These are phyloP conservation scores for Engraulis encrasicolus DNA, from an alignment of 2,113 vertebrate species.

Conservation along the genomic window DNA sequence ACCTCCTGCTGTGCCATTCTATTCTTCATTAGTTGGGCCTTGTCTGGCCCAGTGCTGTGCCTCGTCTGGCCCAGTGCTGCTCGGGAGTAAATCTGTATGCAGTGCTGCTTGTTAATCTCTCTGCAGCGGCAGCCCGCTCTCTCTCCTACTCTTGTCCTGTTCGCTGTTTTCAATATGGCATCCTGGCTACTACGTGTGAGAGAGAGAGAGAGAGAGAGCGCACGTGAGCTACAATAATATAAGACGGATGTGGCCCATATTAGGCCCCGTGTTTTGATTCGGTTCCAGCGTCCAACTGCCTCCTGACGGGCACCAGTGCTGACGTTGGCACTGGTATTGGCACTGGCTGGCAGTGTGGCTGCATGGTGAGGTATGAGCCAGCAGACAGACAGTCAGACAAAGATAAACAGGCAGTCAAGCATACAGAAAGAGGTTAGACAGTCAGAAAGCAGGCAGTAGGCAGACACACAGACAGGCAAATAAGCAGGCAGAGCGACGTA, in stretches of 20 bases:
- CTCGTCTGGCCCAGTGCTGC: background rate
- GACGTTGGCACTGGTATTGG: background rate
- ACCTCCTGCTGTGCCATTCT: background rate
- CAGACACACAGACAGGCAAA: background rate
- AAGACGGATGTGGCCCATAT: background rate
- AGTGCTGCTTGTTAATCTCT: background rate
- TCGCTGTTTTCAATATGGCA: background rate
- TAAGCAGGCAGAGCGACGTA: background rate
- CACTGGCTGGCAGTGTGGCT: background rate
- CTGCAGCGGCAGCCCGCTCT: too few species aligned
- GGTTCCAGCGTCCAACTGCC: background rate
- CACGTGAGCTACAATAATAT: too few species aligned
- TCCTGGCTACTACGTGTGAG: too few species aligned
- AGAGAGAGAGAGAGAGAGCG: background rate
- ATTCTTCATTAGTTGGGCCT: background rate
- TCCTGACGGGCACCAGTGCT: background rate
- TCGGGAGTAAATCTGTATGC: background rate
- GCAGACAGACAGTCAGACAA: too few species aligned
- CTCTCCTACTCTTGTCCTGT: background rate
- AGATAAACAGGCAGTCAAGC: background rate
- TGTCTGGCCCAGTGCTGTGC: background rate
- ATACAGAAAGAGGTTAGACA: conserved; percentile 47
- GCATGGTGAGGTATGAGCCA: background rate
- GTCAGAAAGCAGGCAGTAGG: conserved; percentile 64
- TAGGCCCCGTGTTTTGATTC: background rate